These are phyloP conservation scores for Phalanger gymnotis DNA, from an alignment of 2,797 vertebrate species.

Conservation along the genomic window DNA sequence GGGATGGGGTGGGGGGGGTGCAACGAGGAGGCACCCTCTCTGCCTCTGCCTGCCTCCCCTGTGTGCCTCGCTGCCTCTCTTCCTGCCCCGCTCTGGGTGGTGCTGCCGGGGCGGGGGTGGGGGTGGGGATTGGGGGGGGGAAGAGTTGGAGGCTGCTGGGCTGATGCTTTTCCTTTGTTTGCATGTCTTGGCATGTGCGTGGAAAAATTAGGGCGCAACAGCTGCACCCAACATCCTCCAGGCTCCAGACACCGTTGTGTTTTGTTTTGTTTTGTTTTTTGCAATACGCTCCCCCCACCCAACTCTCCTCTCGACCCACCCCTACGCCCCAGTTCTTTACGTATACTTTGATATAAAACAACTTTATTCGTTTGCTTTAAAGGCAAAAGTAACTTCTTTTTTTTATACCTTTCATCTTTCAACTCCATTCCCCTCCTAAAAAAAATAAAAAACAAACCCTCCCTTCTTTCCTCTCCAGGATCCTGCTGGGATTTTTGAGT, in stretches of 20 bases:
- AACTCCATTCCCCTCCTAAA: background rate
- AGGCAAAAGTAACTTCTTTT: background rate
- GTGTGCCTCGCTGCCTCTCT: conserved; percentile 47
- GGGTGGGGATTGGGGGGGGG: conserved; percentile 17
- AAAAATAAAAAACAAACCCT: conserved; percentile 7
- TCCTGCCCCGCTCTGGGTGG: conserved; percentile 22
- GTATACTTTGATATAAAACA: conserved; percentile 47
- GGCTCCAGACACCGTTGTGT: conserved; percentile 56
- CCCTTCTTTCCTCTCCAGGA: conserved; percentile 86
- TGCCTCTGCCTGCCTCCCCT: conserved; percentile 52
- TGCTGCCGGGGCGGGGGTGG: conserved; percentile 57
- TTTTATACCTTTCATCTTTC: conserved; percentile 41
- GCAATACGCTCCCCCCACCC: background rate
- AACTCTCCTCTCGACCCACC: no score
- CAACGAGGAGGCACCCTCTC: conserved; percentile 41
- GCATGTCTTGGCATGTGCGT: conserved; percentile 86
- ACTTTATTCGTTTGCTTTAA: conserved; percentile 8
- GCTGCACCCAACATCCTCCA: conserved; percentile 76
- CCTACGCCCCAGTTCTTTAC: background rate
- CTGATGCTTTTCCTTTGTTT: conserved; percentile 90
- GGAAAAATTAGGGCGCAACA: conserved; percentile 84
- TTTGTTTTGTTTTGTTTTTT: background rate
- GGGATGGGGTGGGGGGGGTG: conserved; percentile 27
- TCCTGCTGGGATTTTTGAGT: conserved; percentile 97
- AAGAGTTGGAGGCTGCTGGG: conserved; percentile 58